phyloP scores from a whole-genome alignment of 2,113 vertebrate genomes.

The Centrocercus urophasianus region DNA sequence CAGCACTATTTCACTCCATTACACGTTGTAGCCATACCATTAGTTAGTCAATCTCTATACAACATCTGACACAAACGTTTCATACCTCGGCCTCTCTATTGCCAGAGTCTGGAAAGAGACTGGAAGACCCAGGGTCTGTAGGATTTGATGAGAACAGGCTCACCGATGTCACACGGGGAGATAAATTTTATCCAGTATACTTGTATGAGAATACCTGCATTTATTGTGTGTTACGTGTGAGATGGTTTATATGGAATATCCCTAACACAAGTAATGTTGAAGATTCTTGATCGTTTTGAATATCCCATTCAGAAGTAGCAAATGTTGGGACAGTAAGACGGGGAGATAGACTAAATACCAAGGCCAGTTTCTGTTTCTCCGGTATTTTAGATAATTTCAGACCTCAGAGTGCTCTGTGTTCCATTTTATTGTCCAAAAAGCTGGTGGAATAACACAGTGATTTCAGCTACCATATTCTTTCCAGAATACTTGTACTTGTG shows the following conservation, averaged over 20 bases:
- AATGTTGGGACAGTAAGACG: not conserved
- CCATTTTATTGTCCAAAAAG: not conserved
- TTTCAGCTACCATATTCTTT: not conserved
- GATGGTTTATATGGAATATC: not conserved
- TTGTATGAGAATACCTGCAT: not conserved
- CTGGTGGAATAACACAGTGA: not conserved
- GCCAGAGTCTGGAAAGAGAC: not conserved
- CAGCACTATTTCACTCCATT: not conserved
- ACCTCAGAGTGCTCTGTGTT: not conserved
- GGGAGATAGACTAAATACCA: not conserved
- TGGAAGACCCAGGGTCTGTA: not conserved
- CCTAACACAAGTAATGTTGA: not conserved
- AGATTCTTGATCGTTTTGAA: not conserved
- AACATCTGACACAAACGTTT: not conserved
- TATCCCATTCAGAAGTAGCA: not conserved
- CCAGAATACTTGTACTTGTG: not conserved
- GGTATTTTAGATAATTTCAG: not conserved
- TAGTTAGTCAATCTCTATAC: not conserved
- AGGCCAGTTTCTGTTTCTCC: not conserved
- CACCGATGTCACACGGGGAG: not conserved
- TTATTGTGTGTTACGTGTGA: not conserved
- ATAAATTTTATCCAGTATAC: not conserved
- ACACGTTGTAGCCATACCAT: accelerated
- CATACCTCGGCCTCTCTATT: not conserved
- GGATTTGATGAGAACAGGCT: not conserved